Conservation (phyloP, 2,113 vertebrate genomes). For the Neotoma lepida region DNA sequence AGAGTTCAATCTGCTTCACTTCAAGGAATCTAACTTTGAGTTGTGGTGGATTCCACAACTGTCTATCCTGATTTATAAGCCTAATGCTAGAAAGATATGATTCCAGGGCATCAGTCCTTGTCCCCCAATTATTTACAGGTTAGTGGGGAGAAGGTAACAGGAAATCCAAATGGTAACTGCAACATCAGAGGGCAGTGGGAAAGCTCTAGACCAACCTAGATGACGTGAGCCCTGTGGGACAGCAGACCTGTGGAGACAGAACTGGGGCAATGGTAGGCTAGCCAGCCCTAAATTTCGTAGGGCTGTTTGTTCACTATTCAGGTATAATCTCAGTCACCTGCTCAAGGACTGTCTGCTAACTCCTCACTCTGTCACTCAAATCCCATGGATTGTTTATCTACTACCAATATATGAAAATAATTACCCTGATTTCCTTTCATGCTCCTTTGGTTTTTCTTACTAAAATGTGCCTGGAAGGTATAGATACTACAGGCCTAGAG, state of each 20-base stretch:
- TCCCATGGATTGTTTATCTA: not conserved
- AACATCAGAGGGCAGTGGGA: not conserved
- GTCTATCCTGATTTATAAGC: not conserved
- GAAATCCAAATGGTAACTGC: not conserved
- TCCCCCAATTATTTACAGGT: not conserved
- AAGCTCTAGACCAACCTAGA: not conserved
- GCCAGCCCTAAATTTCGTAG: not conserved
- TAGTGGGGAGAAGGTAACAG: not conserved
- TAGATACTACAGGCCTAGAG: not conserved
- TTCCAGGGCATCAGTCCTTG: not conserved
- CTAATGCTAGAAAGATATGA: not conserved
- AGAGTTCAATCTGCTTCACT: not conserved
- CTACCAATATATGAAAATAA: not conserved
- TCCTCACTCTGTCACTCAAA: not conserved
- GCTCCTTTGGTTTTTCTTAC: not conserved
- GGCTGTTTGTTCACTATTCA: not conserved
- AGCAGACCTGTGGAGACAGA: not conserved
- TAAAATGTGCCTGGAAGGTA: not conserved
- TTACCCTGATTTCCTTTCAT: not conserved
- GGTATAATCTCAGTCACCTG: not conserved
- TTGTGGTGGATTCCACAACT: not conserved
- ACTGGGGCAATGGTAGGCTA: not conserved
- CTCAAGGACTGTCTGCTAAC: not conserved
- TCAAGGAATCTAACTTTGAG: not conserved
- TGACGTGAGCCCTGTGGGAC: not conserved